A percentile compares a stretch with the other conserved stretches of the same genome.
These are phyloP conservation scores for Tineola bisselliella DNA, from an alignment of 2,888 invertebrate species.

Conservation along the genomic window DNA sequence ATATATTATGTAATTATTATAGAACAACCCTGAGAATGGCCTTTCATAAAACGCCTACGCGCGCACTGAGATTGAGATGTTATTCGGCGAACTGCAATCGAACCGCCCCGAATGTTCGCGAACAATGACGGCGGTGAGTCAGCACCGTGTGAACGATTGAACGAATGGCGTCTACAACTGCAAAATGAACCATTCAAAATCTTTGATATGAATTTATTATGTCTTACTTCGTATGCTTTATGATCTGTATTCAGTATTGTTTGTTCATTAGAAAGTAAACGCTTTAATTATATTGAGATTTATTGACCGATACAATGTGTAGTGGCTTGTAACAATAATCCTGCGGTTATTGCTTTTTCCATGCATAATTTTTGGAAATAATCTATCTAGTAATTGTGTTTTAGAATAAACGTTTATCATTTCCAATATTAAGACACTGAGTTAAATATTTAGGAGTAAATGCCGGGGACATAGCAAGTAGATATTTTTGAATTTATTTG, in stretches of 20 bases:
- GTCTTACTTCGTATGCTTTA: slow-evolving; percentile 1
- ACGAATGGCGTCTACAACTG: slow-evolving; percentile 15
- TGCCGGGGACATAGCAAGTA: no score
- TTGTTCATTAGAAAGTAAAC: not conserved
- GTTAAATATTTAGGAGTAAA: no score
- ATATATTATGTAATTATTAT: not conserved
- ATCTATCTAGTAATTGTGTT: no score
- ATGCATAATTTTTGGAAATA: no score
- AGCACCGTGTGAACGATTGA: slow-evolving; percentile 19
- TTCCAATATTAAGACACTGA: no score
- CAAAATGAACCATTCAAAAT: slow-evolving; percentile 10
- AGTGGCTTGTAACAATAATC: not conserved
- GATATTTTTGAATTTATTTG: no score
- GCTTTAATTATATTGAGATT: slow-evolving; percentile 3
- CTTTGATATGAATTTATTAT: slow-evolving; percentile 8
- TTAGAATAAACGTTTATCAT: no score
- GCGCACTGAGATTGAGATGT: slow-evolving; percentile 5
- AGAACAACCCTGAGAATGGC: not conserved
- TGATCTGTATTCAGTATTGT: not conserved
- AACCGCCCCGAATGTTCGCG: slow-evolving; percentile 13
- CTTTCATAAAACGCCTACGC: slow-evolving; percentile 3
- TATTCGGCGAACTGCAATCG: slow-evolving; percentile 6
- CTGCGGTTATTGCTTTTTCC: no score
- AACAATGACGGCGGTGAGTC: slow-evolving; percentile 19
- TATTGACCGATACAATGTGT: not conserved